Base-by-base conservation (phyloP, 2,797 vertebrate species). In the Scleropages formosus region DNA sequence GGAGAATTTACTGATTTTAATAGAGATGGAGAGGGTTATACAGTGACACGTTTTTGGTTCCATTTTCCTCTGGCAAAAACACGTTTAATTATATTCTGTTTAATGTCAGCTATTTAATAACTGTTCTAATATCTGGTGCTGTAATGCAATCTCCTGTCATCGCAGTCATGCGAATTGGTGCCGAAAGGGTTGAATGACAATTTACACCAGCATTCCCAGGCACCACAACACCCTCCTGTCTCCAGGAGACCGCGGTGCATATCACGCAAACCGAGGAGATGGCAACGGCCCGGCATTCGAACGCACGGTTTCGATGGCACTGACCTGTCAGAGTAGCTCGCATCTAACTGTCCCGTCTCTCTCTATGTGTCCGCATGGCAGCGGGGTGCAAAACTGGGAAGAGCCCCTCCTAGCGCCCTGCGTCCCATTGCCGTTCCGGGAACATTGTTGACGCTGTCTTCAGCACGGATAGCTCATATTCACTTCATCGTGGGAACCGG, bases 331-430 rank as follows among this genome's bases (percentile, higher is more conserved):
- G 2, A 2, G 39, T 31, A 1, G 1, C 56, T 65, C 44, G 51
- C 18, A 31, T 65, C 62, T 65, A 65, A 20, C 73, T 66, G 22
- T 31, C 10, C 60, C 16, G 0, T 56, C 46, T 51, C 46, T n/a
- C 26, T 65, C 24, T 27, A 56, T 62, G 22, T 66, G 46, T 27
- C 46, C 20, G 10, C 24, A 18, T 10, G 26, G 10, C 26, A 65
- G 24, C 49, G 16, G 31, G 61, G 9, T 49, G 60, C 61, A 49
- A 27, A 18, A 44, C 18, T 75, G 62, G 24, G 20, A 51, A 75
- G 61, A 56, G 26, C 62, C 47, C 73, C 73, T 73, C 75, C 73
- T 65, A 65, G 61, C 66, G 73, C 24, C 4, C 20, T 18, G 47
- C 18, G 24, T 56, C 49, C 22, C 22, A 71, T 26, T 22, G 53